These are phyloP conservation scores for Phenganax subtilis DNA, from an alignment of 92 coral and sea anemone species.

Conservation along the genomic window DNA sequence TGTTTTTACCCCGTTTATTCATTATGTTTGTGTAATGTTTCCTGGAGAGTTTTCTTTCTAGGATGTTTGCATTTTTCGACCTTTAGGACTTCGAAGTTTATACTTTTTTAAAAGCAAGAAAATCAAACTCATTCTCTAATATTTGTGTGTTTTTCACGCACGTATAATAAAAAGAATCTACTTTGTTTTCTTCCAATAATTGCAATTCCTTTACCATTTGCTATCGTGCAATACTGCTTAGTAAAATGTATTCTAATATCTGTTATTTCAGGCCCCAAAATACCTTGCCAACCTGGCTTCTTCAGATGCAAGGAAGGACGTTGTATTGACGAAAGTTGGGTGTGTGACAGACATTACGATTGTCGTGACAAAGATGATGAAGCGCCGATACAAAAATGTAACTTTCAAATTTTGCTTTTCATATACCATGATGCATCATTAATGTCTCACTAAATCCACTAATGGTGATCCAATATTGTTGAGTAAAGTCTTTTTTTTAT, in stretches of 20 bases:
- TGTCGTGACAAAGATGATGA: slow-evolving; percentile 34
- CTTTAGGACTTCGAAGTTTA: too few relatives aligned
- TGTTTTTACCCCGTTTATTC: too few relatives aligned
- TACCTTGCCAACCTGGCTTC: slow-evolving; percentile 13
- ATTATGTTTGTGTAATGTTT: too few relatives aligned
- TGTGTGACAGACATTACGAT: slow-evolving; percentile 28
- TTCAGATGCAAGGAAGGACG: slow-evolving; percentile 23
- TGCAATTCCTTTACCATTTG: neutral
- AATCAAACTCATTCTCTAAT: neutral
- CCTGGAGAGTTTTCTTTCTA: too few relatives aligned
- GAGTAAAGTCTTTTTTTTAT: neutral
- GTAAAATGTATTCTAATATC: too few relatives aligned
- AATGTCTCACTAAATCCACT: neutral
- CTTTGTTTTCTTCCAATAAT: neutral
- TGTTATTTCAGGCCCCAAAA: neutral
- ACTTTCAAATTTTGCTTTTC: neutral
- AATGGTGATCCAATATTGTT: too few relatives aligned
- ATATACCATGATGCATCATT: neutral
- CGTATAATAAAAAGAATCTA: neutral
- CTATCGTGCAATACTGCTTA: too few relatives aligned
- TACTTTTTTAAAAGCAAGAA: neutral
- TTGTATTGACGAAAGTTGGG: slow-evolving; percentile 31
- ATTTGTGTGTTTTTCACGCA: neutral
- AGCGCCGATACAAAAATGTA: slow-evolving; percentile 27
- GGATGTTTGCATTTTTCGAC: too few relatives aligned